A percentile compares a stretch with the other conserved stretches of the same genome.
Conservation (phyloP, 2,888 invertebrate species). For the Ectemnius lituratus region DNA sequence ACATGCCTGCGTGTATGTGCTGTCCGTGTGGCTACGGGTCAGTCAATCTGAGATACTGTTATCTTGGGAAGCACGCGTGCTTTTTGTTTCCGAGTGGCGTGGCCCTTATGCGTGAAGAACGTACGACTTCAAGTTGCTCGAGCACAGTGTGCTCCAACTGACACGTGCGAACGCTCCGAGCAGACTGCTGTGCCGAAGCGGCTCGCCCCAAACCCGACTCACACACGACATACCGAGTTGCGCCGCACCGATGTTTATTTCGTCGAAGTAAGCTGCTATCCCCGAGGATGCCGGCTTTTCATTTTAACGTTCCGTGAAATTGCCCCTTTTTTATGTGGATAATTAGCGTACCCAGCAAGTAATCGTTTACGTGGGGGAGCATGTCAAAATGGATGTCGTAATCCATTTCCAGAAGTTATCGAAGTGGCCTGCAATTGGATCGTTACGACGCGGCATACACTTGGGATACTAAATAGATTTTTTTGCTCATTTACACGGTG, state of each 20-base stretch:
- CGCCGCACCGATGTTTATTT: not conserved
- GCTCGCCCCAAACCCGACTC: not conserved
- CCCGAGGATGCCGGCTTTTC: not conserved
- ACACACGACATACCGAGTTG: not conserved
- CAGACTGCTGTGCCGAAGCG: not conserved
- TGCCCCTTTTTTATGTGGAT: not conserved
- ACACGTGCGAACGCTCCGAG: constrained; percentile 3
- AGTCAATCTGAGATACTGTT: not conserved
- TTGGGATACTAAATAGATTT: too few relatives aligned
- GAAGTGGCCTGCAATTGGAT: too few relatives aligned
- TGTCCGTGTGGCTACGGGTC: constrained; percentile 14
- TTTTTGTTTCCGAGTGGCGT: not conserved
- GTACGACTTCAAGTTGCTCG: not conserved
- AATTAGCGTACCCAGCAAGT: not conserved
- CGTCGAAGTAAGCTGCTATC: too few relatives aligned
- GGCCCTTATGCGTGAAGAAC: not conserved
- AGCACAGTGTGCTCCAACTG: not conserved
- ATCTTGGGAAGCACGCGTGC: not conserved
- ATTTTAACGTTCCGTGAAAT: not conserved
- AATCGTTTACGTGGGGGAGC: too few relatives aligned
- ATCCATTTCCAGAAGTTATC: too few relatives aligned
- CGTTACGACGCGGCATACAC: too few relatives aligned
- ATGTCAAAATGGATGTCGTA: not conserved
- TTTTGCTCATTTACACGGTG: too few relatives aligned
- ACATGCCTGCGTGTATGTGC: constrained; percentile 1